Evolutionary conservation across 1,140 invertebrate genomes (phyloP).

Genomic region (Drosophila santomea): DNA sequence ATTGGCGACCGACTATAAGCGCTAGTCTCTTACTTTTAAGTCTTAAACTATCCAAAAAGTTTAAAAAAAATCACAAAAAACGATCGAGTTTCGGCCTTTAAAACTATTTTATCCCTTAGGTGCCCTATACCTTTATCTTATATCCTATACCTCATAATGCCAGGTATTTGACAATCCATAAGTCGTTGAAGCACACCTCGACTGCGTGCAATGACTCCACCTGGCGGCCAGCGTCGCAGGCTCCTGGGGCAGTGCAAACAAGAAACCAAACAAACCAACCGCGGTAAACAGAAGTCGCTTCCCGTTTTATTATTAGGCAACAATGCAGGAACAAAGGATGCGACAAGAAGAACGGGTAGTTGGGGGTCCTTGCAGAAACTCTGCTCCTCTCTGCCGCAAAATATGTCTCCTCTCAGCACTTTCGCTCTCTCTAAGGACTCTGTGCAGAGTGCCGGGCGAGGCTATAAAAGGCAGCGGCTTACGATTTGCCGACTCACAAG

Average conservation of each 20-base stretch:
- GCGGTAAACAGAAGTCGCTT: conserved; percentile 65
- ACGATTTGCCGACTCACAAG: conserved; percentile 77
- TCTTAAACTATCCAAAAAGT: no score
- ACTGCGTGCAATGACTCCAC: conserved; percentile 49
- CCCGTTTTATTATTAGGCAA: conserved; percentile 54
- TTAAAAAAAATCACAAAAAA: no score
- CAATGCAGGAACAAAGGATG: conserved; percentile 32
- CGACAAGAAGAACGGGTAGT: not conserved
- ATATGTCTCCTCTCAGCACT: not conserved
- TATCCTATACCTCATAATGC: not conserved
- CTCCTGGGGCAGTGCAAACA: conserved; percentile 29
- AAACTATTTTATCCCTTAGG: accelerated
- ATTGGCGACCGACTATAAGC: no score
- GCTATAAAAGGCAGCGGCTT: conserved; percentile 75
- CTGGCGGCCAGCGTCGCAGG: conserved; percentile 48
- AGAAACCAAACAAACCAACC: conserved; percentile 36
- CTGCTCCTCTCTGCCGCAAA: not conserved
- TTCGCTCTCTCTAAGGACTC: conserved; percentile 9
- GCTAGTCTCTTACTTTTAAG: no score
- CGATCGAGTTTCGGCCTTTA: not conserved
- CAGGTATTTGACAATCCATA: not conserved
- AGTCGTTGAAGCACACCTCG: conserved; percentile 5
- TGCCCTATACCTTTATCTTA: not conserved
- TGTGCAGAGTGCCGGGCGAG: conserved; percentile 65
- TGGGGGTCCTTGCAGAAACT: conserved; percentile 3